Evolutionary conservation across 2,113 vertebrate species (phyloP), one percentile per base, ranked within the genome.

Genomic region (Laticauda colubrina): DNA sequence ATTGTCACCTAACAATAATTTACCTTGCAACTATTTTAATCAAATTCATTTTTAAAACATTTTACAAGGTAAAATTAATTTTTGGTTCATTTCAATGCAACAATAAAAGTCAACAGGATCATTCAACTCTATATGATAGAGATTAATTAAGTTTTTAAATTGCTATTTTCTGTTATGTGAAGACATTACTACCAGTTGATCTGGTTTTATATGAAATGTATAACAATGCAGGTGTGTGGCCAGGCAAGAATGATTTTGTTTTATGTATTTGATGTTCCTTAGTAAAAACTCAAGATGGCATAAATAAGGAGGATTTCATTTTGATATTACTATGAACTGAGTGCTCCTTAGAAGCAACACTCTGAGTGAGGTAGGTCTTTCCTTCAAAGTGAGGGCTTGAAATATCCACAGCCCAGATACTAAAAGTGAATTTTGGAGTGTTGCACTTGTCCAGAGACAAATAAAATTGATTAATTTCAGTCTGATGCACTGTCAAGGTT

Each of bases 1-100:
- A 26, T 24, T 90, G 54, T 54, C 18, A 90, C 75, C 81, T 90
- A 90, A 61, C 5, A 85, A n/a, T 29, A 54, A 89, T 89, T 92
- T 86, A 91, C 81, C 55, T 87, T 59, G 21, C 21, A 88, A 59
- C 21, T 34, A 75, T 86, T 90, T 90, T 12, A 93, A 93, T 64
- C 45, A 85, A 57, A 43, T 51, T 6, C 85, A 81, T 59, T 53
- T 59, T 26, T 5, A 61, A 53, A 85, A 85, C 57, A 86, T 24
- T 56, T 45, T 51, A 53, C 11, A 54, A 89, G n/a, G 26, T 53
- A 39, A 89, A 43, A 88, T 92, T 55, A 92, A 55, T 88, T 23
- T 88, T 88, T 69, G 91, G 64, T 69, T 88, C 86, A 69, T 18
- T 88, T 92, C 51, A 55, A 10, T 92, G 39, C n/a, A 26, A 18